These are phyloP conservation scores for Callocephalon fimbriatum DNA, from an alignment of 2,113 vertebrate genomes.

Conservation along the genomic window DNA sequence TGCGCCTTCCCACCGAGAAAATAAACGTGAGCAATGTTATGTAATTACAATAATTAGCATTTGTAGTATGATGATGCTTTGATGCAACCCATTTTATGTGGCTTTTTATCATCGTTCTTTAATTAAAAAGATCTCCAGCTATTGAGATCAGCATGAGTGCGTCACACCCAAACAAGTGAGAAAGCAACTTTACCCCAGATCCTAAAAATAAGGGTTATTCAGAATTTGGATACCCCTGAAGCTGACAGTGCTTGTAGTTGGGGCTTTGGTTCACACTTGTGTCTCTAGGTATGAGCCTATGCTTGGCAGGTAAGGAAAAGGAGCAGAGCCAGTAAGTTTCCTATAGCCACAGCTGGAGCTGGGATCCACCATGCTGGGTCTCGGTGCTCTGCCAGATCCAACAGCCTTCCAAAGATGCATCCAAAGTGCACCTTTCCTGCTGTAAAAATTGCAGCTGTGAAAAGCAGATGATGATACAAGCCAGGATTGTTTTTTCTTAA, in stretches of 20 bases:
- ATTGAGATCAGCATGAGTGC: conserved; percentile 40
- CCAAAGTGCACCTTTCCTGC: background rate
- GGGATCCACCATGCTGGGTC: background rate
- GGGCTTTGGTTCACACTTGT: background rate
- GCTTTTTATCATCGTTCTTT: conserved; percentile 71
- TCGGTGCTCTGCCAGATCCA: background rate
- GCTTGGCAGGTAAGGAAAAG: background rate
- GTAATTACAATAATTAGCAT: conserved; percentile 70
- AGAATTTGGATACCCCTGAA: background rate
- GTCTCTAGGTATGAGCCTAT: background rate
- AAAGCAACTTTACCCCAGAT: conserved; percentile 54
- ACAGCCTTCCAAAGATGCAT: background rate
- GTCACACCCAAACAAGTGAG: conserved; percentile 26
- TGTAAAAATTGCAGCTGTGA: background rate
- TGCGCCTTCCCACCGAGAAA: conserved; percentile 53
- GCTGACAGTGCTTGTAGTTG: background rate
- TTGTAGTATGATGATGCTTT: conserved; percentile 50
- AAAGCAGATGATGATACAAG: background rate
- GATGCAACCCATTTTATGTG: conserved; percentile 60
- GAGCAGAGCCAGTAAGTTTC: background rate
- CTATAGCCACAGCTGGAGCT: background rate
- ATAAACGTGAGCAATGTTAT: conserved; percentile 64
- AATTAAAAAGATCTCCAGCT: conserved; percentile 66
- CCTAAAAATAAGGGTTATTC: conserved; percentile 23
- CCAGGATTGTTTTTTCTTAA: background rate